Conservation (phyloP, 2,888 invertebrate genomes). For the Plemyria rubiginata region DNA sequence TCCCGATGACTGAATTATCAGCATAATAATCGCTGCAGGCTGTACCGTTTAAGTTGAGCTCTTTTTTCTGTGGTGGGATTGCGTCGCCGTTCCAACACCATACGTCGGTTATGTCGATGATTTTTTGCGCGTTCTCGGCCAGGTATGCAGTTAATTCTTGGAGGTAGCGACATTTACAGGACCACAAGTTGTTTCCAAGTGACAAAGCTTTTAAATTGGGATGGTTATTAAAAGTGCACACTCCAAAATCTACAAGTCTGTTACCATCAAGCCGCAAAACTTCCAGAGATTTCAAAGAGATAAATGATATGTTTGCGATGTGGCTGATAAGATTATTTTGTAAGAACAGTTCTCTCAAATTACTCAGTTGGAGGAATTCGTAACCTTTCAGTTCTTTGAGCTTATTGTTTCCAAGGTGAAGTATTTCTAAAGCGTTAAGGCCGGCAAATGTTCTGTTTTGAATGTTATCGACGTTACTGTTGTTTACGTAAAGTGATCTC, state of each 20-base stretch:
- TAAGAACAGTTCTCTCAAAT: constrained; percentile 92
- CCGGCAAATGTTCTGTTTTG: constrained; percentile 97
- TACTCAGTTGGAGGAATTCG: constrained; percentile 93
- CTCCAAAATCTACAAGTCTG: constrained; percentile 90
- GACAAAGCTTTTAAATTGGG: constrained; percentile 89
- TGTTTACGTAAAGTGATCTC: constrained; percentile 93
- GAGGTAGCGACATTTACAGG: constrained; percentile 95
- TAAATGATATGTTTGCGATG: constrained; percentile 92
- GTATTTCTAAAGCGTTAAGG: constrained; percentile 89
- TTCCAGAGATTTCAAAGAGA: constrained; percentile 91
- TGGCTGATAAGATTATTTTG: constrained; percentile 93
- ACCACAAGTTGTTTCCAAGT: constrained; percentile 94
- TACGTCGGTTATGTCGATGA: constrained; percentile 91
- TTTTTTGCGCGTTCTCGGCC: constrained; percentile 91
- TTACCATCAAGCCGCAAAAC: constrained; percentile 94
- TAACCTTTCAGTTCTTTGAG: constrained; percentile 91
- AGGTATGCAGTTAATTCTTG: constrained; percentile 93
- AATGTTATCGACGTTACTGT: constrained; percentile 92
- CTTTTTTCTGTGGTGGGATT: constrained; percentile 90
- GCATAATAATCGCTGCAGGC: constrained; percentile 95
- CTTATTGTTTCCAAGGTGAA: constrained; percentile 94
- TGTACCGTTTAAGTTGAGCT: constrained; percentile 93
- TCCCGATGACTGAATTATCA: constrained; percentile 92
- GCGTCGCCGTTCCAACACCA: constrained; percentile 92
- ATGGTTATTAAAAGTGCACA: constrained; percentile 90